Evolutionary conservation across 2,113 vertebrate genomes (phyloP).

Genomic region (Suncus etruscus): DNA sequence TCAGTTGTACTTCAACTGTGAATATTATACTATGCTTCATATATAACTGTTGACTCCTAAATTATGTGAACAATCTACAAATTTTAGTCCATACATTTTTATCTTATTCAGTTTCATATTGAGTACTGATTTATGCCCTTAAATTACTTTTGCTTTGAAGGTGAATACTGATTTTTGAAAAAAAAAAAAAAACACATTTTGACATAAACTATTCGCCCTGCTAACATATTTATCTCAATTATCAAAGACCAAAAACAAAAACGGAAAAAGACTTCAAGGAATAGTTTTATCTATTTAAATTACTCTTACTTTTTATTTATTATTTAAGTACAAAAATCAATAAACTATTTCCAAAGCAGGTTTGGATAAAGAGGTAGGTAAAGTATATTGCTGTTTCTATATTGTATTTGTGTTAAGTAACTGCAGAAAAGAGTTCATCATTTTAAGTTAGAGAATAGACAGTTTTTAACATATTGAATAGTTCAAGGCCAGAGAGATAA

Average conservation of each 20-base stretch:
- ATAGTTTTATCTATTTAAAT: background rate
- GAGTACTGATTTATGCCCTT: background rate
- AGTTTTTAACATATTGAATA: background rate
- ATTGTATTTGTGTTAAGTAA: background rate
- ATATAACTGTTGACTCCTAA: background rate
- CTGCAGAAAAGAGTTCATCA: background rate
- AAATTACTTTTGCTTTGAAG: background rate
- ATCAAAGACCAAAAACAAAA: background rate
- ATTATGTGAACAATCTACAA: background rate
- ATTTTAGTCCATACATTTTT: background rate
- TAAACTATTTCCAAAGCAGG: background rate
- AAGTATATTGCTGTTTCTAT: background rate
- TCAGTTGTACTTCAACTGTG: background rate
- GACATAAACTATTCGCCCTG: too few species aligned
- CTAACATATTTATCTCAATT: background rate
- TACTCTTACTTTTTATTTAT: background rate
- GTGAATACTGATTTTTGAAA: background rate
- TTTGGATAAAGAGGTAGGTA: background rate
- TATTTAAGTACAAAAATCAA: background rate
- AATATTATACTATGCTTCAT: background rate
- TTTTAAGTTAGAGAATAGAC: background rate
- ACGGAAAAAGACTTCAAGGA: conserved; percentile 11
- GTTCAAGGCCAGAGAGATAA: background rate
- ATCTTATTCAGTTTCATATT: background rate
- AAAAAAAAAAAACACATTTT: background rate